phyloP scores from a whole-genome alignment of 2,888 invertebrate genomes.

The Plagodis dolabraria region DNA sequence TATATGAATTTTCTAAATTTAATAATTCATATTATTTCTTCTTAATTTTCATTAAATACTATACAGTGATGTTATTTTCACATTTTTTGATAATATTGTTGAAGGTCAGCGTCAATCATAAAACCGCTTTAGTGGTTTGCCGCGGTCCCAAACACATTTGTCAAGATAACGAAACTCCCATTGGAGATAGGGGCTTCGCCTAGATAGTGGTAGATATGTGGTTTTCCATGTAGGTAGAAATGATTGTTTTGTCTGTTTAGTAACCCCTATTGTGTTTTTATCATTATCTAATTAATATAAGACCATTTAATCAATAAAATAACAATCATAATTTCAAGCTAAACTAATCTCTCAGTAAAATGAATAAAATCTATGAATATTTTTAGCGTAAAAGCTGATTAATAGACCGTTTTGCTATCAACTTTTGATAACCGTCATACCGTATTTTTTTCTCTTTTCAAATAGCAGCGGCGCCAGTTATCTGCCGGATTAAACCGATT shows the following conservation, averaged over 20 bases:
- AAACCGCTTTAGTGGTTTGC: slow-evolving; percentile 8
- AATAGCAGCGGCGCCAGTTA: slow-evolving; percentile 10
- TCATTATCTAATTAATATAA: background rate
- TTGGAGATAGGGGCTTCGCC: slow-evolving; percentile 10
- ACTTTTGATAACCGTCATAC: background rate
- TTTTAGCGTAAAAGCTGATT: background rate
- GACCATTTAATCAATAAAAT: no score
- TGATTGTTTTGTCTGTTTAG: background rate
- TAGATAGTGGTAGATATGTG: slow-evolving; percentile 16
- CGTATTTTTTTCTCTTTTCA: background rate
- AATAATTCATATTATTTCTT: no score
- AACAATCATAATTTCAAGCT: no score
- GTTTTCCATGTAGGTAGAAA: slow-evolving; percentile 12
- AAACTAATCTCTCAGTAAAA: no score
- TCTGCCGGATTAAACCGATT: slow-evolving; percentile 19
- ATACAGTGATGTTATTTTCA: no score
- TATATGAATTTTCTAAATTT: no score
- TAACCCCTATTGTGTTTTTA: background rate
- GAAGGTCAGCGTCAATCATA: slow-evolving; percentile 2
- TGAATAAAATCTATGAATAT: no score
- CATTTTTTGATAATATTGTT: no score
- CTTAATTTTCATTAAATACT: no score
- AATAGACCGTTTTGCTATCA: background rate
- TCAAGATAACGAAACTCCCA: slow-evolving; percentile 23
- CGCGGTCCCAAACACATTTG: slow-evolving; percentile 18